Conservation (phyloP, 2,888 invertebrate species). For the Sarcophaga subvicina region DNA sequence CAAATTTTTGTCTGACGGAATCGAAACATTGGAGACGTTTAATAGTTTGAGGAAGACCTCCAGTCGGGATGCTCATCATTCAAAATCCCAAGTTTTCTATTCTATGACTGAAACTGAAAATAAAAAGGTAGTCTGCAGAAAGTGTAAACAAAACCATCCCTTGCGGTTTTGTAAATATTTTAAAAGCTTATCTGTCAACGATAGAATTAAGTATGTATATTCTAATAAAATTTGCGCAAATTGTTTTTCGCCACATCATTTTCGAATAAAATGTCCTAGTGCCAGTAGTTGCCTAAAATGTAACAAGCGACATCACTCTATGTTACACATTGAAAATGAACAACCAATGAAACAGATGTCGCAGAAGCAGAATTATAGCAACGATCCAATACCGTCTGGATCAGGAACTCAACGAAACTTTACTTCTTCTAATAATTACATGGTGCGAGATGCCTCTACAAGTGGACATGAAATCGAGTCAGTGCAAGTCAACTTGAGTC, state of each 20-base stretch:
- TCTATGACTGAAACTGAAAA: too few species aligned
- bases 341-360: neutral
- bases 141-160: too few species aligned
- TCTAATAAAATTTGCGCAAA: neutral
- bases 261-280: neutral
- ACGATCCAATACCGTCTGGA: neutral
- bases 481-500: constrained; percentile 8
- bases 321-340: constrained; percentile 5
- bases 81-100: too few species aligned
- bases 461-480: neutral
- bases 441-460: neutral
- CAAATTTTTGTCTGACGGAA: too few species aligned
- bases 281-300: too few species aligned
- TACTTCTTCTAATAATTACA: neutral
- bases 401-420: neutral
- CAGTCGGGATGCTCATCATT: too few species aligned
- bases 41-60: neutral
- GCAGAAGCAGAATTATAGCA: neutral
- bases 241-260: constrained; percentile 25
- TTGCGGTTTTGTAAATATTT: too few species aligned
- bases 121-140: too few species aligned
- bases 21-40: constrained; percentile 30
- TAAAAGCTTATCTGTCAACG: neutral
- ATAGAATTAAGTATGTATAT: too few species aligned
- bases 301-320: neutral